Evolutionary conservation across 2,888 invertebrate species (phyloP), one percentile per base, ranked within the genome.

Genomic region (Oeneis ivallda): DNA sequence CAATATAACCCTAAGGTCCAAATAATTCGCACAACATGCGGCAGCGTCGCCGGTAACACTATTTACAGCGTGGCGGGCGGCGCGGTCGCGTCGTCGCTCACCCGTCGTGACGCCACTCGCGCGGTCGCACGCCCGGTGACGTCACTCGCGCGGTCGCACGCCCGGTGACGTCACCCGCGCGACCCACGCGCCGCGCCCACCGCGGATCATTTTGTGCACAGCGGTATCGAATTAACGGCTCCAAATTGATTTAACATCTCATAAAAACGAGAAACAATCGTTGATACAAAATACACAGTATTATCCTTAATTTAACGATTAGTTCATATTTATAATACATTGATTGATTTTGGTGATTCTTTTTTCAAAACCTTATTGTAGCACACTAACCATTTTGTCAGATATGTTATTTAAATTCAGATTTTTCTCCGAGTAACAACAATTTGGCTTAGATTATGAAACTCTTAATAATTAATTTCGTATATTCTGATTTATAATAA

Each of bases 361-460:
- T 81, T 80, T 83, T 80, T 82, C 83, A 84, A 84, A 85, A 85
- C 85, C 90, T 89, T 90, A 91, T 86, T 86, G 89, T 92, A 92
- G 87, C 89, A 91, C 92, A 92, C 92, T 92, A 92, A 92, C 92
- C 92, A 91, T 91, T 89, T 90, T 91, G 87, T 89, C 89, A 90
- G 92, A 92, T 92, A 92, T 92, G 92, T 92, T 80, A 88, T 90
- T 88, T 92, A 92, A 92, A 92, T 92, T 92, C 91, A 84, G 89
- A 89, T 89, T 89, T 85, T 90, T 87, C 86, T 89, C 90, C 88
- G 83, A 83, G 89, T 90, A 87, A 89, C 82, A 87, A 89, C 82
- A 86, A 89, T 89, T 90, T 90, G 87, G 86, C 87, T 87, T 87
- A 84, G 73, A 84, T 79, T 82, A 85, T 80, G 81, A 84, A 84